phyloP scores from a whole-genome alignment of 2,113 vertebrate species.

The Istiophorus platypterus region DNA sequence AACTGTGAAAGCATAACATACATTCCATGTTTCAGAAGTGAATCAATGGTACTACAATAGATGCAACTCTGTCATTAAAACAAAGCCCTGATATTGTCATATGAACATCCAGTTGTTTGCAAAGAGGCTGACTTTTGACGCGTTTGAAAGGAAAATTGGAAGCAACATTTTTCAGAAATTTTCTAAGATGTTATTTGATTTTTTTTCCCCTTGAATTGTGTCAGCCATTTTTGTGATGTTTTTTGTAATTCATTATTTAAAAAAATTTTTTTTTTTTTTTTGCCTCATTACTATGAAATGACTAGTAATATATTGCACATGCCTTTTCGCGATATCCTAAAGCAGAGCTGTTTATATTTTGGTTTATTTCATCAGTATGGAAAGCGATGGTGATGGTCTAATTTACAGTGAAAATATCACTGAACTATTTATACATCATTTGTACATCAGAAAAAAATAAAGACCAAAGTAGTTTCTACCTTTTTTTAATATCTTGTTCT shows the following conservation, averaged over 20 bases:
- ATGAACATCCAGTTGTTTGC: not conserved
- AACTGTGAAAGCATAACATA: conserved; percentile 1
- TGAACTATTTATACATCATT: conserved; percentile 24
- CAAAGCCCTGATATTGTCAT: not conserved
- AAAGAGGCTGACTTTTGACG: not conserved
- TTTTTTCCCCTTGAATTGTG: conserved; percentile 14
- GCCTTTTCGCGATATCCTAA: conserved; percentile 6
- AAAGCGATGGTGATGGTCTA: not conserved
- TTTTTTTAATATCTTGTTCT: conserved; percentile 21
- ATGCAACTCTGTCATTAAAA: not conserved
- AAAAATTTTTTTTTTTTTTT: not conserved
- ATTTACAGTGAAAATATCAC: not conserved
- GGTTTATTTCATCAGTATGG: conserved; percentile 13
- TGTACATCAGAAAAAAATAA: conserved; percentile 57
- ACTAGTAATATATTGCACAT: conserved; percentile 1
- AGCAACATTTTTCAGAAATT: not conserved
- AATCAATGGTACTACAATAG: not conserved
- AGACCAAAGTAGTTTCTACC: conserved; percentile 59
- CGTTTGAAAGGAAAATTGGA: not conserved
- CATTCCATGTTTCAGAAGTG: conserved; percentile 16
- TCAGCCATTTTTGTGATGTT: not conserved
- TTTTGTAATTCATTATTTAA: not conserved
- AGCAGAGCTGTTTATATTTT: conserved; percentile 21
- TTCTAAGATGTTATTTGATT: not conserved
- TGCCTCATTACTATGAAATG: conserved; percentile 5